These are phyloP conservation scores for Drosophila helvetica DNA, from an alignment of 2,888 invertebrate genomes.

Conservation along the genomic window DNA sequence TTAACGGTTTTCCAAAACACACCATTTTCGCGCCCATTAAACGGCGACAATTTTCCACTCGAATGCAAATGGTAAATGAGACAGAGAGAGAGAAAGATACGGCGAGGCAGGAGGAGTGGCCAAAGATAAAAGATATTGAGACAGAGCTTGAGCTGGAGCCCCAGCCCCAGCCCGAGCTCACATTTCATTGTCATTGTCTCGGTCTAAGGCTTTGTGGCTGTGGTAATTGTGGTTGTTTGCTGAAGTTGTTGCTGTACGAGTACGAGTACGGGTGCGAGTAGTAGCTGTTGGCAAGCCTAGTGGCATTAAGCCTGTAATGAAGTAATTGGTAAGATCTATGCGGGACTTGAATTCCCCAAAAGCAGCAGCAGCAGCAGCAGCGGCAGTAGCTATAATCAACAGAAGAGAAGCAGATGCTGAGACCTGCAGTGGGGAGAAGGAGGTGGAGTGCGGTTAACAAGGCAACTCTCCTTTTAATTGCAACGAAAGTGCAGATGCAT, in stretches of 20 bases:
- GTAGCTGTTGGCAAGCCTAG: slow-evolving; percentile 29
- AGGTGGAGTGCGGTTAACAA: slow-evolving; percentile 9
- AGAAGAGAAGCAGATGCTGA: background rate
- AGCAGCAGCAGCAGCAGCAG: background rate
- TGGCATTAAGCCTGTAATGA: slow-evolving; percentile 61
- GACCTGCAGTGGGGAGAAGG: background rate
- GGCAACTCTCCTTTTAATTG: slow-evolving; percentile 40
- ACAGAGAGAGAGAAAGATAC: slow-evolving; percentile 39
- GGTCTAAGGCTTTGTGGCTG: slow-evolving; percentile 30
- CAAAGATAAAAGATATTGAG: slow-evolving; percentile 21
- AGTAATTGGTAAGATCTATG: slow-evolving; percentile 72
- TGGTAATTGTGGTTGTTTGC: slow-evolving; percentile 24
- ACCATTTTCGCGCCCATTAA: slow-evolving; percentile 65
- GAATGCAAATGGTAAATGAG: slow-evolving; percentile 54
- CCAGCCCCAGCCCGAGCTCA: slow-evolving; percentile 55
- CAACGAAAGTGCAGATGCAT: slow-evolving; percentile 31
- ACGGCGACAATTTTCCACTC: slow-evolving; percentile 69
- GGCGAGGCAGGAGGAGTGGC: background rate
- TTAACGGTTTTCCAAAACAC: slow-evolving; percentile 54
- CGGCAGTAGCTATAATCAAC: background rate
- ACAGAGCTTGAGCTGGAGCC: background rate
- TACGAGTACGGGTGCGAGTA: background rate
- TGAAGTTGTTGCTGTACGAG: slow-evolving; percentile 18
- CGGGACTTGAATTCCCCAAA: slow-evolving; percentile 45
- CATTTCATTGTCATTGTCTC: slow-evolving; percentile 72